Evolutionary conservation across 37 sponge, comb jelly and placozoan genomes (phyloP).

Genomic region (Cladorhizidae sp.): DNA sequence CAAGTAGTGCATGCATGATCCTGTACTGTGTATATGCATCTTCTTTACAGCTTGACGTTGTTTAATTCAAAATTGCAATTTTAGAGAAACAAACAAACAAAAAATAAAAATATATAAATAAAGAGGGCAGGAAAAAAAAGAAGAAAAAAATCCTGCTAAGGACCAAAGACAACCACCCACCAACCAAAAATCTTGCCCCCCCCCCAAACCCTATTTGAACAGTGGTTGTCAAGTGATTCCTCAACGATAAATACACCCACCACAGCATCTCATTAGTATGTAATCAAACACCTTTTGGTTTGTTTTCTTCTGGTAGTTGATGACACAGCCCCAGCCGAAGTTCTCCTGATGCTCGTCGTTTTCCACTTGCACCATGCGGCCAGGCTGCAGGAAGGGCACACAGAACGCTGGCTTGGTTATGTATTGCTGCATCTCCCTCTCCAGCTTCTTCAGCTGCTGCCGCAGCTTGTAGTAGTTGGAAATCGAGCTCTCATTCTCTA

Average conservation of each 20-base stretch:
- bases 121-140: background rate
- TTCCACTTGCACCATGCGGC: slow-evolving; percentile 79
- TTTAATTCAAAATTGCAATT: too few relatives aligned
- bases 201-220: too few relatives aligned
- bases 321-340: slow-evolving; percentile 96
- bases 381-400: slow-evolving; percentile 96
- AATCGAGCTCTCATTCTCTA: slow-evolving; percentile 79
- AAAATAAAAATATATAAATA: background rate
- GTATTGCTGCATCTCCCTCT: slow-evolving; percentile 72
- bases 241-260: too few relatives aligned
- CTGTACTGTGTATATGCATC: too few relatives aligned
- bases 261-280: too few relatives aligned
- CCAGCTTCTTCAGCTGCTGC: slow-evolving; percentile 82
- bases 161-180: too few relatives aligned
- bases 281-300: slow-evolving; percentile 52
- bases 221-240: too few relatives aligned
- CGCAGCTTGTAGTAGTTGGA: slow-evolving; percentile 84
- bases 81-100: too few relatives aligned
- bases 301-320: slow-evolving; percentile 96
- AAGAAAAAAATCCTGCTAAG: too few relatives aligned
- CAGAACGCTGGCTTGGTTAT: slow-evolving; percentile 82
- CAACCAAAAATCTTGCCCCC: too few relatives aligned
- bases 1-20: too few relatives aligned
- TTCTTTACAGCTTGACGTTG: too few relatives aligned
- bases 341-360: slow-evolving; percentile 66